phyloP scores from a whole-genome alignment of 2,113 vertebrate species.

The Anoura caudifer region DNA sequence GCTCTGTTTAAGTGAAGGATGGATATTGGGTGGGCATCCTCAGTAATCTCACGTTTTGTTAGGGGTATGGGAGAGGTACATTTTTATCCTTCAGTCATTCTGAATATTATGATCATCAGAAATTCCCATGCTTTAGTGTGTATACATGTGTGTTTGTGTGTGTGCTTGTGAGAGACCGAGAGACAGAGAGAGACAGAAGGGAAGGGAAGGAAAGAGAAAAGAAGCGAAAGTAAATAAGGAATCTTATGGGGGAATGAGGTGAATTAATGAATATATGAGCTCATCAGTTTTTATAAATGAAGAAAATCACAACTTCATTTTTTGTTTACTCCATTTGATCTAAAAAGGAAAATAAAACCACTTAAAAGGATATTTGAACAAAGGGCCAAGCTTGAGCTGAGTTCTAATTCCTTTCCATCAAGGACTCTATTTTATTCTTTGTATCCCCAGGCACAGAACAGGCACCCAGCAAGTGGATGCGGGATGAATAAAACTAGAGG shows the following conservation, averaged over 20 bases:
- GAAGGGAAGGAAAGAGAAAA: background rate
- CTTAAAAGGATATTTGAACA: background rate
- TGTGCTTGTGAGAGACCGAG: background rate
- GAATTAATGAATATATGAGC: background rate
- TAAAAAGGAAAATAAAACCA: background rate
- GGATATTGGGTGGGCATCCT: background rate
- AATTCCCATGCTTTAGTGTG: background rate
- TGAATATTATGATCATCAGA: background rate
- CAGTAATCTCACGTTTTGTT: background rate
- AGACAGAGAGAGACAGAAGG: background rate
- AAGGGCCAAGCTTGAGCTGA: background rate
- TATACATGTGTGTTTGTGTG: background rate
- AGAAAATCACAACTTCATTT: background rate
- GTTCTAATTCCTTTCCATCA: background rate
- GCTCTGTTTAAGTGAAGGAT: background rate
- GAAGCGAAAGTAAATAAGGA: background rate
- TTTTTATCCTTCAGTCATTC: constrained; percentile 28
- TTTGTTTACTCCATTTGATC: background rate
- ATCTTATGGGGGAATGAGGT: background rate
- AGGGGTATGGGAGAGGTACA: background rate
- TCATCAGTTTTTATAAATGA: constrained; percentile 26
- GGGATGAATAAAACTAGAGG: background rate
- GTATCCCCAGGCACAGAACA: background rate
- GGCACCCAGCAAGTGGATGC: background rate
- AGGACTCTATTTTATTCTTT: background rate